Conservation (phyloP, 2,113 vertebrate genomes). For the Damaliscus lunatus region DNA sequence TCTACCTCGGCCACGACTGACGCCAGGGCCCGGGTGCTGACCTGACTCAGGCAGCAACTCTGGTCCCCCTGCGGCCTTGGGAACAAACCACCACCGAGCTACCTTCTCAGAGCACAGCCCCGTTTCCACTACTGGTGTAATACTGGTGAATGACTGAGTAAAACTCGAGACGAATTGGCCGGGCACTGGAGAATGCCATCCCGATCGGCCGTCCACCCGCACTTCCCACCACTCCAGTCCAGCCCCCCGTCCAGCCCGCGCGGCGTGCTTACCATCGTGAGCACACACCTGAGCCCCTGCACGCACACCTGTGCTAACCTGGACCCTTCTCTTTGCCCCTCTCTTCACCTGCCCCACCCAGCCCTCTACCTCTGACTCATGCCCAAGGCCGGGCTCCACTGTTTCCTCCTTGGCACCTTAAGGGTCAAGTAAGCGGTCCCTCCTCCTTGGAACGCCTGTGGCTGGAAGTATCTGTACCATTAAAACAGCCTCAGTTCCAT, state of each 20-base stretch:
- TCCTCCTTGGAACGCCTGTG: not conserved
- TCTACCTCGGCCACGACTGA: not conserved
- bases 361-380: no score
- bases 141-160: not conserved
- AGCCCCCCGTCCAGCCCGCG: no score
- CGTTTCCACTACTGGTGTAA: not conserved
- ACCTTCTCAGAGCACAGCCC: not conserved
- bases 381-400: not conserved
- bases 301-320: rapidly evolving
- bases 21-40: rapidly evolving
- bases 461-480: not conserved
- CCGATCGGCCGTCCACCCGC: not conserved
- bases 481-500: not conserved
- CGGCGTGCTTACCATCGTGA: not conserved
- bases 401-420: not conserved
- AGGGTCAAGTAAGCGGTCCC: not conserved
- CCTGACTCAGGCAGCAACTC: not conserved
- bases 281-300: rapidly evolving
- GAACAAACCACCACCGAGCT: not conserved
- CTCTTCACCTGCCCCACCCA: not conserved
- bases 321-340: not conserved
- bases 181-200: not conserved
- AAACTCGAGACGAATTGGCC: not conserved
- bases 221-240: not conserved
- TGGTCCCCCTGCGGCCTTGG: not conserved